A percentile compares a stretch with the other conserved stretches of the same genome.
phyloP scores from a whole-genome alignment of 2,888 invertebrate species.

The Meteorus cinctellus region DNA sequence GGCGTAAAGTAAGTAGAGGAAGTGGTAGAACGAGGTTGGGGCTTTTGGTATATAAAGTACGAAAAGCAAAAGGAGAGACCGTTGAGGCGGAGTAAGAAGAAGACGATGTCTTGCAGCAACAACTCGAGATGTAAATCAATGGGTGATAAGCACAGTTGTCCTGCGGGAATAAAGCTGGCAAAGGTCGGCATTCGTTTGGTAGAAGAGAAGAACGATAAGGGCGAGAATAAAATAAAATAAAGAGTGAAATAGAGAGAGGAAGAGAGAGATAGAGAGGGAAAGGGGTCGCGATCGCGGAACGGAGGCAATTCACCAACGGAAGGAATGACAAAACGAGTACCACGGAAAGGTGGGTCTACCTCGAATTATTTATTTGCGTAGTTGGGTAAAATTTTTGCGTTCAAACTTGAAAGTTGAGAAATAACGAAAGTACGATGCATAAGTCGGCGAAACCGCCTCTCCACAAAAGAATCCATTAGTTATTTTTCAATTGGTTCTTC shows the following conservation, averaged over 20 bases:
- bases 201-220: conserved; percentile 32
- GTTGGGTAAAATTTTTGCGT: conserved; percentile 57
- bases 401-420: conserved; percentile 42
- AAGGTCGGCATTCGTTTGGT: conserved; percentile 39
- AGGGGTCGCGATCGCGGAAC: conserved; percentile 36
- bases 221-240: conserved; percentile 28
- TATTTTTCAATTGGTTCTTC: conserved; percentile 31
- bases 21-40: conserved; percentile 18
- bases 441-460: conserved; percentile 35
- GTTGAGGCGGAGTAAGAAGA: conserved; percentile 26
- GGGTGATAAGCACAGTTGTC: conserved; percentile 64
- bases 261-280: conserved; percentile 12
- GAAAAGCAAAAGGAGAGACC: conserved; percentile 42
- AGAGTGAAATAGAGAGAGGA: conserved; percentile 34
- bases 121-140: conserved; percentile 68
- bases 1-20: conserved; percentile 28
- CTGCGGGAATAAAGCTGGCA: conserved; percentile 42
- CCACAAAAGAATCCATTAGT: conserved; percentile 28
- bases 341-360: conserved; percentile 65
- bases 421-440: conserved; percentile 26
- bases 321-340: conserved; percentile 53
- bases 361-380: conserved; percentile 66
- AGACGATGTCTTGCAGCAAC: conserved; percentile 56
- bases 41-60: conserved; percentile 18
- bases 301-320: conserved; percentile 38